Evolutionary conservation across 2,113 vertebrate species (phyloP).

Genomic region (Rafetus swinhoei): DNA sequence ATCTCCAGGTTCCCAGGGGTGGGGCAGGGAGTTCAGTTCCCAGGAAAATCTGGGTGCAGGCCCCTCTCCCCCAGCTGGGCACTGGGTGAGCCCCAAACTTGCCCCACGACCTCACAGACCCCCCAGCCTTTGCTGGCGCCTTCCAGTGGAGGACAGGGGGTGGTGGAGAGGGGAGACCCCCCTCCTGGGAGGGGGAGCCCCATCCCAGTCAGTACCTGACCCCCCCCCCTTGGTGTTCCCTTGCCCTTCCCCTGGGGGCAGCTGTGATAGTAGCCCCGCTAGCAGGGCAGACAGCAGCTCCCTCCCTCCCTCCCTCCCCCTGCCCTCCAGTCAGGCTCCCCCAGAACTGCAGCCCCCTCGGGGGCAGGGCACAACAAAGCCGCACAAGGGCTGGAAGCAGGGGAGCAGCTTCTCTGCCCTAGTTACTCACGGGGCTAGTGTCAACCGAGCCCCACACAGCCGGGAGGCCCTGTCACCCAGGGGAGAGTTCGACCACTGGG

Average conservation of each 20-base stretch:
- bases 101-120: background rate
- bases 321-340: background rate
- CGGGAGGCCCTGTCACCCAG: background rate
- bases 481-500: background rate
- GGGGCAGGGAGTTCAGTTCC: background rate
- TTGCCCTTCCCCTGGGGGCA: background rate
- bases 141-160: background rate
- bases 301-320: background rate
- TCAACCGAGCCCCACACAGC: background rate
- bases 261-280: too few relatives aligned
- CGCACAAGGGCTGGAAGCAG: background rate
- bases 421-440: too few relatives aligned
- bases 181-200: background rate
- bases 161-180: background rate
- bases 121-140: background rate
- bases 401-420: background rate
- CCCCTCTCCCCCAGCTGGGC: too few relatives aligned
- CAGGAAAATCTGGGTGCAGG: too few relatives aligned
- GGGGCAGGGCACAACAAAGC: background rate
- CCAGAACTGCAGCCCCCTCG: background rate
- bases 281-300: background rate
- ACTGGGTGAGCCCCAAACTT: background rate
- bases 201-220: background rate
- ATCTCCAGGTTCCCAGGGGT: background rate
- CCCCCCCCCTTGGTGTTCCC: too few relatives aligned